These are phyloP conservation scores for Rhagologus leucostigma DNA, from an alignment of 2,113 vertebrate genomes.

Conservation along the genomic window DNA sequence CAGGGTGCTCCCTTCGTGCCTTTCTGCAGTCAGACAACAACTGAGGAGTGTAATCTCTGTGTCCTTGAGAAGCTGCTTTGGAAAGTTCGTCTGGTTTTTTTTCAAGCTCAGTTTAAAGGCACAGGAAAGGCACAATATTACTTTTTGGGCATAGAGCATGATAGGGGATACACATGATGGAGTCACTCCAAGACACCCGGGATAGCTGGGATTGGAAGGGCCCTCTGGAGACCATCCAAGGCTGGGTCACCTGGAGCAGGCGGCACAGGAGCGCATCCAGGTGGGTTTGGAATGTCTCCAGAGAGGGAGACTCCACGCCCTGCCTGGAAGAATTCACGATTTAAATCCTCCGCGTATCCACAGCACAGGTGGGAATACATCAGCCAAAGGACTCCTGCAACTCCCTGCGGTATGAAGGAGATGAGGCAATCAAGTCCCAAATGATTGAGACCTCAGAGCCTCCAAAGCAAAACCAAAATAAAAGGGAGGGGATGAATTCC, in stretches of 20 bases:
- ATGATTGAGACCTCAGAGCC: neutral
- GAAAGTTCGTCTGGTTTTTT: too few species aligned
- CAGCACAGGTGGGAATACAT: neutral
- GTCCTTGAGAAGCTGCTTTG: too few species aligned
- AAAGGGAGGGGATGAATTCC: neutral
- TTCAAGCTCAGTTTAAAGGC: too few species aligned
- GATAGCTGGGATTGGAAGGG: neutral
- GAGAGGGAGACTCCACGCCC: neutral
- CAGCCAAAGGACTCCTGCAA: neutral
- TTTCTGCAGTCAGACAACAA: too few species aligned
- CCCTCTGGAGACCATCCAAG: neutral
- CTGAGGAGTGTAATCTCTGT: too few species aligned
- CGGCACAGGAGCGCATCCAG: neutral
- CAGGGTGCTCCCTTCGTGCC: too few species aligned
- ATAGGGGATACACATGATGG: too few species aligned
- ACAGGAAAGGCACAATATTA: too few species aligned
- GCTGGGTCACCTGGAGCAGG: neutral
- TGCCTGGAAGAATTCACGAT: neutral
- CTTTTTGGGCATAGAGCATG: too few species aligned
- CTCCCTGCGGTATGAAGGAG: fast-evolving
- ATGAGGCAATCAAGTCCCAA: neutral
- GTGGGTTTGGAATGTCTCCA: neutral
- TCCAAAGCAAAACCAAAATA: neutral
- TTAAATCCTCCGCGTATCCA: fast-evolving
- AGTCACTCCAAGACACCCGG: too few species aligned